Base-by-base conservation (phyloP, 2,888 invertebrate species). In the Xylota segnis region DNA sequence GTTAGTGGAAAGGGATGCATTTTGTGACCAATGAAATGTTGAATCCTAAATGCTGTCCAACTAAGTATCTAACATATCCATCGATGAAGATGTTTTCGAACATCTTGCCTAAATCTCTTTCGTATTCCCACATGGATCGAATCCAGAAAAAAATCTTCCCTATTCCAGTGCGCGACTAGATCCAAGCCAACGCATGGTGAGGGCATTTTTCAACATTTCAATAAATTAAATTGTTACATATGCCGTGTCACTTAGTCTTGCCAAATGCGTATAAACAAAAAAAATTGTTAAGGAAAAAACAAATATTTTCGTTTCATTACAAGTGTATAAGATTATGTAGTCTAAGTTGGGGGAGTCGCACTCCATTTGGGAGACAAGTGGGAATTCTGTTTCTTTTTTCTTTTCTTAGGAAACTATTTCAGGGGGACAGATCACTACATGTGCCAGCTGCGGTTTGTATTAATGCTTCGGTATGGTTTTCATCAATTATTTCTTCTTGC, bases 191-290 rank as follows among this genome's bases (percentile, higher is more conserved):
- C 59, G 14, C 12, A 65, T 47, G 32, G 29, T 61, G 23, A 56
- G 56, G 12, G 34, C 50, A 18, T 71, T 14, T 47, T 72, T 68
- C 72, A 76, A 82, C 65, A 71, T 70, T 70, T 76, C 74, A 81
- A 81, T 86, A 76, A 86, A 81, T 81, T 76, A 71, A 79, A 47
- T 40, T 61, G 59, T 72, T 71, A 40, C 76, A 71, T 23, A 71
- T 76, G 75, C 59, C 37, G 47, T 61, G 76, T 72, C 81, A 83
- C 72, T 77, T 72, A 40, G 68, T 77, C 50, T 71, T 84, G 71
- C 71, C 56, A 54, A 71, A 71, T 81, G 50, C 59, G 18, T 50
- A 27, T 14, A 52, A 27, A 34, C 29, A 58, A 50, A 58, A 12
- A 54, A 16, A 12, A 37, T 40, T 32, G 14, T 18, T 37, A 50